Conservation (phyloP, 92 coral and sea anemone species). For the Muricea muricata region DNA sequence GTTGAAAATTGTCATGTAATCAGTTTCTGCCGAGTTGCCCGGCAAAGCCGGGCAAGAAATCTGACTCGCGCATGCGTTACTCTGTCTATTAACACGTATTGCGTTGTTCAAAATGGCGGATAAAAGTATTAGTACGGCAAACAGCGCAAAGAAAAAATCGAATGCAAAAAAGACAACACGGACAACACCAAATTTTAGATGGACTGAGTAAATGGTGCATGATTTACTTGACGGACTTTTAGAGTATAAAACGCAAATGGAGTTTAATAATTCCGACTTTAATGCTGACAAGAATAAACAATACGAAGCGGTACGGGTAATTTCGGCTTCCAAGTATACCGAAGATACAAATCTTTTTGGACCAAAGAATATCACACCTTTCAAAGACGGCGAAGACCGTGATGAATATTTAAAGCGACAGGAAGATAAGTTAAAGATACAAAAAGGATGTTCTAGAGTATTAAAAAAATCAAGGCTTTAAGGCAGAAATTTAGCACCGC, state of each 20-base stretch:
- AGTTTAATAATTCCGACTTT: not conserved
- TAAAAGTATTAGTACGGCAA: not conserved
- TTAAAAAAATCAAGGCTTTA: conserved; percentile 1
- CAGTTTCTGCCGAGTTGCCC: conserved; percentile 1
- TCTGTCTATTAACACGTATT: not conserved
- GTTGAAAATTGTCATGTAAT: not conserved
- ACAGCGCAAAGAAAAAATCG: not conserved
- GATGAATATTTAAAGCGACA: conserved; percentile 7
- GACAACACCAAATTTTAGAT: not conserved
- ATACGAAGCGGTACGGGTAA: conserved; percentile 23
- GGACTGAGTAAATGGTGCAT: conserved; percentile 6
- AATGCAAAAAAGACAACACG: not conserved
- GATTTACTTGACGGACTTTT: conserved; percentile 11
- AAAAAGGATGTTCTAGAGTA: conserved; percentile 27
- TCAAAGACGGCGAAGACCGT: conserved; percentile 2
- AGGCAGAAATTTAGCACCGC: conserved; percentile 36
- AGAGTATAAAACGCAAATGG: conserved; percentile 18
- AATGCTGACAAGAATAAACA: conserved; percentile 21
- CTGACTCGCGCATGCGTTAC: conserved; percentile 3
- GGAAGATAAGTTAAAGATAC: conserved; percentile 31
- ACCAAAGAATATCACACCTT: conserved; percentile 2
- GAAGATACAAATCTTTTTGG: conserved; percentile 18
- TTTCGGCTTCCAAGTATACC: conserved; percentile 13
- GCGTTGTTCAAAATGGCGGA: not conserved
- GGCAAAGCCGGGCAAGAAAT: conserved; percentile 16